Evolutionary conservation across 2,888 invertebrate genomes (phyloP).

Genomic region (Notocelia uddmanniana): DNA sequence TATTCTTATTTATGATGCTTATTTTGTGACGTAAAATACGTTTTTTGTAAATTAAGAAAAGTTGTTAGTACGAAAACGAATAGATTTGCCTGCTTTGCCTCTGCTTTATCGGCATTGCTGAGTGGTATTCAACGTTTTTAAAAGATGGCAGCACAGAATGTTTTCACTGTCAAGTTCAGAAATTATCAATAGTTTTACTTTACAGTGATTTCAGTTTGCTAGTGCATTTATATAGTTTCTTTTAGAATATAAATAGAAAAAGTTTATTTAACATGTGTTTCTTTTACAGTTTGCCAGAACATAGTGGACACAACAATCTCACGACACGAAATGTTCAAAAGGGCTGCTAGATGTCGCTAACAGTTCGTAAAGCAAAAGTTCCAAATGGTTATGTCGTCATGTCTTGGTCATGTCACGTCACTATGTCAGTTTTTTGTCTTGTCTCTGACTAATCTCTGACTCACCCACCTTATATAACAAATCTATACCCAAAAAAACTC

Average conservation of each 20-base stretch:
- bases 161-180: conserved; percentile 39
- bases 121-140: not conserved
- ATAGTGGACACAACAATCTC: not conserved
- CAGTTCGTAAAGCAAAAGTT: conserved; percentile 11
- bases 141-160: conserved; percentile 51
- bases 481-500: too few relatives aligned
- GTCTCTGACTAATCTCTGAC: not conserved
- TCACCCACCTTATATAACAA: not conserved
- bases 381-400: not conserved
- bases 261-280: not conserved
- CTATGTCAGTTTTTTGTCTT: not conserved
- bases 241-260: not conserved
- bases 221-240: not conserved
- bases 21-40: not conserved
- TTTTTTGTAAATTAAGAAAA: not conserved
- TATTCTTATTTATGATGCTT: not conserved
- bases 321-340: not conserved
- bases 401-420: not conserved
- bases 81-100: not conserved
- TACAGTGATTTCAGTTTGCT: not conserved
- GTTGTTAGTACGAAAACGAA: conserved; percentile 19
- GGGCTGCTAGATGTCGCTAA: conserved; percentile 26
- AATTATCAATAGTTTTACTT: conserved; percentile 1
- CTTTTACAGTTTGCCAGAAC: not conserved
- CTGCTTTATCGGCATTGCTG: conserved; percentile 53